Evolutionary conservation across 2,888 invertebrate genomes (phyloP).

Genomic region (Macrostomum cliftonense): DNA sequence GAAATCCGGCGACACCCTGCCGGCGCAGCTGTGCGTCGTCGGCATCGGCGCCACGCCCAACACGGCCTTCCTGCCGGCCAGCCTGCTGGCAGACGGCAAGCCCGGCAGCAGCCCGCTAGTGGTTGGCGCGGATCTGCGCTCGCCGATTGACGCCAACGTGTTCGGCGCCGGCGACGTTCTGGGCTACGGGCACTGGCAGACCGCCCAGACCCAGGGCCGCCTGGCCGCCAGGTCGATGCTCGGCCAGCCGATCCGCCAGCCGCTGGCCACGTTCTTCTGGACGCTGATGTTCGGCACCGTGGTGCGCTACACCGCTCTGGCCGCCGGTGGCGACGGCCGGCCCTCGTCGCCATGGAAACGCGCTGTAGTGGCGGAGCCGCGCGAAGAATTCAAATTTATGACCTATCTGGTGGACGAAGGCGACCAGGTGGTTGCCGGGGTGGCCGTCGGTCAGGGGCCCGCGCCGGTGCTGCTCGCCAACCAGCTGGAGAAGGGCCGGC

Average conservation of each 20-base stretch:
- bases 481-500: too few relatives aligned
- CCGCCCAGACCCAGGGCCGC: slow-evolving; percentile 66
- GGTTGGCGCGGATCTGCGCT: too few relatives aligned
- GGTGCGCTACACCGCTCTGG: slow-evolving; percentile 41
- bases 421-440: too few relatives aligned
- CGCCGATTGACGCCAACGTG: slow-evolving; percentile 26
- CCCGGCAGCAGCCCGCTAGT: neutral
- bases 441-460: too few relatives aligned
- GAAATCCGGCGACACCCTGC: slow-evolving; percentile 49
- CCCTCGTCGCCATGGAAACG: too few relatives aligned
- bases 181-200: slow-evolving; percentile 68
- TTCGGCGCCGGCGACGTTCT: slow-evolving; percentile 43
- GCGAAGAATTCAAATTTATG: too few relatives aligned
- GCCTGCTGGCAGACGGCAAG: slow-evolving; percentile 1
- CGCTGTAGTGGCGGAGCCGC: too few relatives aligned
- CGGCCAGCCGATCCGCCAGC: slow-evolving; percentile 38
- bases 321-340: too few relatives aligned
- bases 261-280: slow-evolving; percentile 58
- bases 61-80: neutral
- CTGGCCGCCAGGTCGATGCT: slow-evolving; percentile 63
- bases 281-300: slow-evolving; percentile 52
- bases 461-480: too few relatives aligned
- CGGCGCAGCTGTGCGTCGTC: slow-evolving; percentile 61
- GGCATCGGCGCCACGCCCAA: slow-evolving; percentile 50
- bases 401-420: too few relatives aligned